Base-by-base conservation (phyloP, 2,888 invertebrate genomes). In the Eustalomyia histrio region DNA sequence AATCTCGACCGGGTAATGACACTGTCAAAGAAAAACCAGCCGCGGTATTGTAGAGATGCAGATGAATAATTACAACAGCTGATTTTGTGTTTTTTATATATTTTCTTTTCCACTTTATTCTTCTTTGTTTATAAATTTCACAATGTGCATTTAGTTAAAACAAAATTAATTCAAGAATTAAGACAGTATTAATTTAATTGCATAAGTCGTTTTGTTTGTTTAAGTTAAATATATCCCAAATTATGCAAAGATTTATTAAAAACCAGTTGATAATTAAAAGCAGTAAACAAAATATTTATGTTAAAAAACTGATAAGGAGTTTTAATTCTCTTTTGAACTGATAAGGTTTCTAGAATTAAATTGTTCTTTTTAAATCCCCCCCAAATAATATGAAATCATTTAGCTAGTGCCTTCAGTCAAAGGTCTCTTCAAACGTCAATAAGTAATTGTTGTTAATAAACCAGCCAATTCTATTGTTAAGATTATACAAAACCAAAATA, bases 61-160 rank as follows among this genome's bases (percentile, higher is more conserved):
- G 7, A 1, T 29, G 4, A 29, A 29, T 29, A 29, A 3, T 29
- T 29, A 6, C 18, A 53, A 69, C 79, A 74, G 68, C 74, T 79
- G 79, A 12, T 2, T 24, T 18, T 74, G 63, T 69, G 55, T 68
- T 60, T 69, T 10, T 18, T 18, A 3, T 12, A 17, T 12, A 12
- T 58, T 68, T 12, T 64, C 10, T 68, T 57, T 52, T 65, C 2
- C 16, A 0, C 2, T 8, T 24, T 2, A 43, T 79, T 79, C 50
- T 43, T 18, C 52, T 64, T 68, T 73, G 67, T 73, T 67, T 79
- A 57, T 68, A 21, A 18, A 53, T 53, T 53, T 18, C 10, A 39
- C 6, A 58, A 61, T 6, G 2, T n/a, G 43, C 14, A 47, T 14
- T 39, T 12, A 9, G 14, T 29, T 6, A 7, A 12, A 39, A 12